Percentiles rank a stretch among this genome's conserved stretches.
phyloP scores from a whole-genome alignment of 2,113 vertebrate species.

The Callopanchax toddi region DNA sequence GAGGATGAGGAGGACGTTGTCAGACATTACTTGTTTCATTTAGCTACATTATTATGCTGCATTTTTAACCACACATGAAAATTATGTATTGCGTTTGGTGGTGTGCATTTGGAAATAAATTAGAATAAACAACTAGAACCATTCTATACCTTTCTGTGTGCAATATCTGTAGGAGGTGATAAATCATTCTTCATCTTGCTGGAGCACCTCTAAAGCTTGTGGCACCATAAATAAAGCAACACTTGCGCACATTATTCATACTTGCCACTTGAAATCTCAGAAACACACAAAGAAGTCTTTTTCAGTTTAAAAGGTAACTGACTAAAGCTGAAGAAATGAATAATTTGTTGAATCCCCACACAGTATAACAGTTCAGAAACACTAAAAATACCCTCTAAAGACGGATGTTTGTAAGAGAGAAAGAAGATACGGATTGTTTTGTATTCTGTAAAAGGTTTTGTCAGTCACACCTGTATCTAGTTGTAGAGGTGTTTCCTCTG shows the following conservation, averaged over 20 bases:
- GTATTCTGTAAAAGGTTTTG: not conserved
- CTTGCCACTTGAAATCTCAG: not conserved
- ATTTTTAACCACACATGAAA: too few relatives aligned
- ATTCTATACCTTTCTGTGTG: conserved; percentile 3
- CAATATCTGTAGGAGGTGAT: conserved; percentile 39
- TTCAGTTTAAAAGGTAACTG: not conserved
- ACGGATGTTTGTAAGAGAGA: not conserved
- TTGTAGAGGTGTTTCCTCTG: conserved; percentile 9
- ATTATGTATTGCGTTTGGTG: too few relatives aligned
- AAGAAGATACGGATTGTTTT: not conserved
- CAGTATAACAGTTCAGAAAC: not conserved
- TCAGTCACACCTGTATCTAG: conserved; percentile 3
- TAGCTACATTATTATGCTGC: too few relatives aligned
- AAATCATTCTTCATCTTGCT: conserved; percentile 30
- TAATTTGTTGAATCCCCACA: not conserved
- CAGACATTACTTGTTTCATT: too few relatives aligned
- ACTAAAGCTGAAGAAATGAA: not conserved
- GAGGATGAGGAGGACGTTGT: too few relatives aligned
- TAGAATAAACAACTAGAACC: not conserved
- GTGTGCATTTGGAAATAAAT: not conserved
- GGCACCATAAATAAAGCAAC: conserved; percentile 47
- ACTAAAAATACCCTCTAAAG: not conserved
- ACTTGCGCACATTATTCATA: conserved; percentile 3
- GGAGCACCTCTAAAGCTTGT: conserved; percentile 17
- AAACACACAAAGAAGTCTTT: not conserved